Base-by-base conservation (phyloP, 2,888 invertebrate species). In the Phlogophora meticulosa region DNA sequence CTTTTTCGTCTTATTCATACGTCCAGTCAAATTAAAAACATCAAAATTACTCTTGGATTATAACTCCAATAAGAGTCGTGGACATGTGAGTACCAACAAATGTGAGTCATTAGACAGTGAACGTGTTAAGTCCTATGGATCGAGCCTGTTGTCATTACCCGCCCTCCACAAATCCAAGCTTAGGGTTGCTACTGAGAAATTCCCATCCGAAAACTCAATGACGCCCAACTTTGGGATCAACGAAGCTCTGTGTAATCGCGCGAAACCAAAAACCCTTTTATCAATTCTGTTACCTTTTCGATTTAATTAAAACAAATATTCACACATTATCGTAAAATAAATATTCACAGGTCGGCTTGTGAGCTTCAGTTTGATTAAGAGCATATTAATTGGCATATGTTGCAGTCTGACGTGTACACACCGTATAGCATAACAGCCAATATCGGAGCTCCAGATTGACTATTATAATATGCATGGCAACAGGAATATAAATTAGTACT, bases 391-490 rank as follows among this genome's bases (percentile, higher is more conserved):
- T 72, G 38, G 10, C 22, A 7, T 24, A 17, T 60, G 22, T 17
- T 36, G 22, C 17, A 46, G 24, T 1, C 7, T 28, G 40, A 28
- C 22, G 40, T 36, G 28, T 11, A 36, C 17, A 38, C n/a, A 46
- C 32, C 4, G 13, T 13, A 36, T 17, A 10, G 17, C 10, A 46
- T 46, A 20, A 24, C n/a, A 22, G 4, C 42, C 56, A 66, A 74
- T 66, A 28, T 40, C 28, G 10, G 40, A 36, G 28, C 42, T 7
- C 20, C 49, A 74, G 51, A 56, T 74, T 70, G 74, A 38, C 45
- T 36, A 55, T 65, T 73, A 28, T 15, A 55, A 49, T 45, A 74
- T 66, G 56, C 51, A 70, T 28, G 74, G 15, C 34, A 45, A 49
- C 17, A 28, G 10, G 34, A 34, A 56, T 70, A 34, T 17, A 22